Conservation (phyloP, 2,888 invertebrate genomes). For the Caenorhabditis virilis region DNA sequence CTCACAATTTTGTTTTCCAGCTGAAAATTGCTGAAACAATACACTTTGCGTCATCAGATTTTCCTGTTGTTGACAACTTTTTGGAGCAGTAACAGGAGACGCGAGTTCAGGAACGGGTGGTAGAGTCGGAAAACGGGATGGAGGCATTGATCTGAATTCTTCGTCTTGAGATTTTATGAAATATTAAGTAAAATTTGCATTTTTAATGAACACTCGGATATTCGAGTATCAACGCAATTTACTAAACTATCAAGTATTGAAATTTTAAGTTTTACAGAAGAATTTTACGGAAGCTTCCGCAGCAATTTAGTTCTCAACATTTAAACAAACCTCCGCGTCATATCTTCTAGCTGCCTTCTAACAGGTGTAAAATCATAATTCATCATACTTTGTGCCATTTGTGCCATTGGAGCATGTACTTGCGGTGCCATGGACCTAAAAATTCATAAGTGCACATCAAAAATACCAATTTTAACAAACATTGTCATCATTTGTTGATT, state of each 20-base stretch:
- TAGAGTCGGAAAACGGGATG: conserved; percentile 39
- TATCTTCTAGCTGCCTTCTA: conserved; percentile 50
- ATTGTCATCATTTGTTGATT: conserved; percentile 6
- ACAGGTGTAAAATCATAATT: conserved; percentile 44
- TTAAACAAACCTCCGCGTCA: conserved; percentile 46
- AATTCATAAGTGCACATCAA: neutral
- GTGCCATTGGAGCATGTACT: conserved; percentile 34
- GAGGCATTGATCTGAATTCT: conserved; percentile 46
- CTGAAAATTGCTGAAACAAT: conserved; percentile 63
- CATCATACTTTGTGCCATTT: conserved; percentile 52
- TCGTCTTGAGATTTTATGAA: too few species aligned
- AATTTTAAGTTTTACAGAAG: too few species aligned
- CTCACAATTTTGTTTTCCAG: conserved; percentile 18
- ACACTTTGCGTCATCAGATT: conserved; percentile 60
- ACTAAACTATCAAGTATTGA: too few species aligned
- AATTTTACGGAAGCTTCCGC: too few species aligned
- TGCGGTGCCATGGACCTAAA: conserved; percentile 45
- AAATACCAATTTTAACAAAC: too few species aligned
- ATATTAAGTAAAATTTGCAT: too few species aligned
- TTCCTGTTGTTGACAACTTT: conserved; percentile 25
- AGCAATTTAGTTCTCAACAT: too few species aligned
- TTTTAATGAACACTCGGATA: too few species aligned
- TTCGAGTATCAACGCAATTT: too few species aligned
- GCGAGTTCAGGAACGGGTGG: conserved; percentile 61
- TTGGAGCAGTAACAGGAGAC: conserved; percentile 40